Base-by-base conservation (phyloP, 2,797 vertebrate genomes). In the Microctenopoma stevenorrisi region DNA sequence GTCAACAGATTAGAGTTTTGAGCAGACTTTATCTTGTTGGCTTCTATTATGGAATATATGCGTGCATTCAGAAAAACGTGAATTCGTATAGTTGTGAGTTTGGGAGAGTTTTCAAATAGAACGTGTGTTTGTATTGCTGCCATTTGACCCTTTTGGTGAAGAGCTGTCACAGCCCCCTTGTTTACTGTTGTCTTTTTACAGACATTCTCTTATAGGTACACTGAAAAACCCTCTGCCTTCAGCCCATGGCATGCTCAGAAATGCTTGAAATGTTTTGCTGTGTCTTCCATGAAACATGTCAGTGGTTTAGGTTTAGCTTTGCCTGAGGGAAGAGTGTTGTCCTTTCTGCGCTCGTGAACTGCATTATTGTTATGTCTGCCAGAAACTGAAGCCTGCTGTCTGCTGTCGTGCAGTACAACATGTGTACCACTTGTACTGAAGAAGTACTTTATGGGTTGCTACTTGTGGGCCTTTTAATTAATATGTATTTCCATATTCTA, bases 1-100 rank as follows among this genome's bases (percentile, higher is more conserved):
- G 76, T 82, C 72, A 22, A 18, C 51, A 47, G 70, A 82, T 12
- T 65, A 11, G 38, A 52, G 49, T 48, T 66, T 57, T 5, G 48
- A 67, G 65, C 50, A 8, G 16, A 62, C 7, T 68, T 68, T 46
- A 22, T 78, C 13, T 13, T 40, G 4, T 47, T 56, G 22, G 58
- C 25, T 74, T 53, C 57, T 18, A 35, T 47, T 78, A 49, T 58
- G 33, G 13, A 25, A 44, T 15, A 18, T 28, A 60, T 56, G 52
- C 10, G 33, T 9, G n/a, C 25, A 54, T 12, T 47, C 33, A 37
- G 7, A 33, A 65, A 58, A 35, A 43, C 51, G 50, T 0, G 28
- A 10, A 35, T 40, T 14, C 12, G 1, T 13, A 7, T 22, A 7
- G 5, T 3, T 52, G 18, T 46, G 13, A 1, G 9, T 54, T 52